Evolutionary conservation across 1,140 invertebrate species (phyloP).

Genomic region (Drosophila pallidifrons): DNA sequence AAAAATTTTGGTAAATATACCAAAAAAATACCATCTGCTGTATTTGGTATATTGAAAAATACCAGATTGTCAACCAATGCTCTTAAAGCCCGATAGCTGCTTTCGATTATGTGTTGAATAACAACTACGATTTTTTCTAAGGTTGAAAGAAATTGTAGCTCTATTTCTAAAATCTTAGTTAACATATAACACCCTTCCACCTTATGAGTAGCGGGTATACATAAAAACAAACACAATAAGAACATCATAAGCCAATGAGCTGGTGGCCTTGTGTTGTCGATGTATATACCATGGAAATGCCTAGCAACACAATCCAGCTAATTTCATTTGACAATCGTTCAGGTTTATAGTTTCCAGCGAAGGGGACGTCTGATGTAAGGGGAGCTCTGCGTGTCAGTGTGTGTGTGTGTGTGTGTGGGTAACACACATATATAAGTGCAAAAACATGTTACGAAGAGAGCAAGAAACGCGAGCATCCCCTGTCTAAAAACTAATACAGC

Average conservation of each 20-base stretch:
- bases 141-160: too few species aligned
- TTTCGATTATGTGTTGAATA: too few species aligned
- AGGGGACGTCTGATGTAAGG: not conserved
- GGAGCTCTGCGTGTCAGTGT: not conserved
- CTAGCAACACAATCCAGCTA: slow-evolving; percentile 59
- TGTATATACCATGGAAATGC: slow-evolving; percentile 23
- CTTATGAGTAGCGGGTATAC: too few species aligned
- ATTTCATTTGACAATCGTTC: slow-evolving; percentile 75
- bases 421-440: slow-evolving; percentile 65
- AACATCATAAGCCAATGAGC: slow-evolving; percentile 50
- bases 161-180: too few species aligned
- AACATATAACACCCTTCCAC: too few species aligned
- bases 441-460: slow-evolving; percentile 73
- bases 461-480: slow-evolving; percentile 35
- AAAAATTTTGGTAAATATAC: too few species aligned
- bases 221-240: slow-evolving; percentile 17
- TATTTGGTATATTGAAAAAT: too few species aligned
- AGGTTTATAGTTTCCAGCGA: slow-evolving; percentile 36
- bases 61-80: too few species aligned
- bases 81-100: too few species aligned
- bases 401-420: slow-evolving; percentile 22
- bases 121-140: too few species aligned
- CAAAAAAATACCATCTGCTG: too few species aligned
- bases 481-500: slow-evolving; percentile 16
- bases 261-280: slow-evolving; percentile 55